Evolutionary conservation across 2,888 invertebrate species (phyloP).

Genomic region (Physocephala rufipes): DNA sequence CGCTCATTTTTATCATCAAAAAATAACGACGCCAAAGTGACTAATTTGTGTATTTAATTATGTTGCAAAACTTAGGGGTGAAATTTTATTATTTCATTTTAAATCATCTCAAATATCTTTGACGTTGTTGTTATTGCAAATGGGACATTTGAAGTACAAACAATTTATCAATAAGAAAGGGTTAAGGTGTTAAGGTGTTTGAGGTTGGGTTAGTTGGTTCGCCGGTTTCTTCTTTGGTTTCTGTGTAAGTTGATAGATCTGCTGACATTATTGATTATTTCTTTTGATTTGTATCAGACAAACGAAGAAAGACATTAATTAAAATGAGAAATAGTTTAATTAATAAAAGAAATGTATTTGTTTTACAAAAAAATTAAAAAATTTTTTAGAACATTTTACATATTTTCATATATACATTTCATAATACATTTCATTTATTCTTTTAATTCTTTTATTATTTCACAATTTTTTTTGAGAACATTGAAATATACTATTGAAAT

Average conservation of each 20-base stretch:
- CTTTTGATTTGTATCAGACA: neutral
- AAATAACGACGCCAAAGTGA: neutral
- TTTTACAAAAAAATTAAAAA: no score
- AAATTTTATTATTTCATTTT: slow-evolving; percentile 44
- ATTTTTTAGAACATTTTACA: no score
- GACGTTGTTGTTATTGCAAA: slow-evolving; percentile 1
- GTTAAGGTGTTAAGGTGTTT: neutral
- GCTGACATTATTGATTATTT: neutral
- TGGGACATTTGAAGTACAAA: neutral
- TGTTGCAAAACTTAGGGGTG: slow-evolving; percentile 9
- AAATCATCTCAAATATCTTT: slow-evolving; percentile 31
- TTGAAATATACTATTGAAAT: no score
- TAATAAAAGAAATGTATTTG: no score
- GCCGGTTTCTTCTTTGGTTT: neutral
- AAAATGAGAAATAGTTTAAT: no score
- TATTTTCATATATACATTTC: no score
- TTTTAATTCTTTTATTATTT: no score
- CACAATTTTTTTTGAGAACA: no score
- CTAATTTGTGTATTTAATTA: slow-evolving; percentile 26
- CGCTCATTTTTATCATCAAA: slow-evolving; percentile 2
- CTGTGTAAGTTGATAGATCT: no score
- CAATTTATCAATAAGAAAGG: neutral
- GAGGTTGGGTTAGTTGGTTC: slow-evolving; percentile 6
- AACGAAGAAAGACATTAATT: no score
- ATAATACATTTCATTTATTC: no score